Conservation (phyloP, 2,113 vertebrate genomes). For the Sander lucioperca region DNA sequence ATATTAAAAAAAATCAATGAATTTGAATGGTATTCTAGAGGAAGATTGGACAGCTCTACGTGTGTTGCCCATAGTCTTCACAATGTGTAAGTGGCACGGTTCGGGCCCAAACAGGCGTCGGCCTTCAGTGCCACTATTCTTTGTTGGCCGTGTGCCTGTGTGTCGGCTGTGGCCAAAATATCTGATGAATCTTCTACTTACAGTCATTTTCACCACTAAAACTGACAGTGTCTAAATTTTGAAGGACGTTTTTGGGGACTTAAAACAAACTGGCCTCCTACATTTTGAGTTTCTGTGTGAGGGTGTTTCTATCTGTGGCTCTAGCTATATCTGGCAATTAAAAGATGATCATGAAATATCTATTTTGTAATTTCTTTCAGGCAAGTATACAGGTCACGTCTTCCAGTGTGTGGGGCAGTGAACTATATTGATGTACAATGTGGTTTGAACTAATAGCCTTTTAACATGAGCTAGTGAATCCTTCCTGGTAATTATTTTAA, state of each 20-base stretch:
- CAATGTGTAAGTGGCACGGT: no score
- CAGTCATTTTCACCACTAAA: neutral
- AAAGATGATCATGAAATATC: constrained; percentile 55
- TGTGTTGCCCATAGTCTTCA: no score
- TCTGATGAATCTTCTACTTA: neutral
- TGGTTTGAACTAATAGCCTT: constrained; percentile 72
- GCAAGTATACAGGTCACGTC: constrained; percentile 37
- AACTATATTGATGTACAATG: constrained; percentile 68
- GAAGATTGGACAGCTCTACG: no score
- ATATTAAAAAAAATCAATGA: no score
- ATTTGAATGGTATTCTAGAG: no score
- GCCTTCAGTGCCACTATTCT: no score
- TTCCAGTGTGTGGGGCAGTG: constrained; percentile 34
- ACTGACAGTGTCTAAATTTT: neutral
- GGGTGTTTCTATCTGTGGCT: neutral
- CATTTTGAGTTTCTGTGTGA: neutral
- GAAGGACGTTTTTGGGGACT: neutral
- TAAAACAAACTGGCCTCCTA: neutral
- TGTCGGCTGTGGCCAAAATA: constrained; percentile 11
- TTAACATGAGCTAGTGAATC: constrained; percentile 78
- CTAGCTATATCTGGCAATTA: constrained; percentile 15
- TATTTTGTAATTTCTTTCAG: constrained; percentile 57
- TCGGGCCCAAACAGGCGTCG: no score
- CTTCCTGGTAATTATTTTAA: constrained; percentile 58
- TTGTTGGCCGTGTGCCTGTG: no score